Evolutionary conservation across 2,888 invertebrate genomes (phyloP).

Genomic region (Eupelmus urozonus): DNA sequence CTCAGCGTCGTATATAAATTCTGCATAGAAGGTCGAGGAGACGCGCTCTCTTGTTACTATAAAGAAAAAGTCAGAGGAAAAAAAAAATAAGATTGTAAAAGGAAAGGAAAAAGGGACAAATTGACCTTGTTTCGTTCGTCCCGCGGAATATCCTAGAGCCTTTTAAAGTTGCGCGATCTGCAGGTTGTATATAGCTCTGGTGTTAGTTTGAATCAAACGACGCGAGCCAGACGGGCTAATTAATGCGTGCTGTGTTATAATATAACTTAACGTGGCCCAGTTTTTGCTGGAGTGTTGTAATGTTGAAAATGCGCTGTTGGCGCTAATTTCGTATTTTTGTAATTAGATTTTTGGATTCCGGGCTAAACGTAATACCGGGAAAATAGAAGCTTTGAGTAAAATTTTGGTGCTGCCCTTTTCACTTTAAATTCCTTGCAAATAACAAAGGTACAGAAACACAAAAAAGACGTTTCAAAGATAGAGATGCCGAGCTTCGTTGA

Average conservation of each 20-base stretch:
- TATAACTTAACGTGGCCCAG: neutral
- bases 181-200: no score
- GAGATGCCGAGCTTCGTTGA: no score
- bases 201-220: neutral
- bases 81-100: neutral
- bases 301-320: no score
- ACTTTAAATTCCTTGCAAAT: no score
- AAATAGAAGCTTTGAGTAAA: neutral
- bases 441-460: no score
- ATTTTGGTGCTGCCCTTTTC: no score
- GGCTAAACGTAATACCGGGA: neutral
- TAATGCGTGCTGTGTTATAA: no score
- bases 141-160: neutral
- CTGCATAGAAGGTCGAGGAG: conserved; percentile 41
- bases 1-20: no score
- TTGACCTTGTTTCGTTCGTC: conserved; percentile 34
- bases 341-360: no score
- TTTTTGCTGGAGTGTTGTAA: neutral
- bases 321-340: no score
- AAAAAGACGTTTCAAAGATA: no score
- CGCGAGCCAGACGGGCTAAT: no score
- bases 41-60: neutral
- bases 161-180: neutral
- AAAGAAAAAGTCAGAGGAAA: neutral
- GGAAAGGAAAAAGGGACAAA: conserved; percentile 29